These are phyloP conservation scores for Andinoacara biseriatus DNA, from an alignment of 2,113 vertebrate genomes.

Conservation along the genomic window DNA sequence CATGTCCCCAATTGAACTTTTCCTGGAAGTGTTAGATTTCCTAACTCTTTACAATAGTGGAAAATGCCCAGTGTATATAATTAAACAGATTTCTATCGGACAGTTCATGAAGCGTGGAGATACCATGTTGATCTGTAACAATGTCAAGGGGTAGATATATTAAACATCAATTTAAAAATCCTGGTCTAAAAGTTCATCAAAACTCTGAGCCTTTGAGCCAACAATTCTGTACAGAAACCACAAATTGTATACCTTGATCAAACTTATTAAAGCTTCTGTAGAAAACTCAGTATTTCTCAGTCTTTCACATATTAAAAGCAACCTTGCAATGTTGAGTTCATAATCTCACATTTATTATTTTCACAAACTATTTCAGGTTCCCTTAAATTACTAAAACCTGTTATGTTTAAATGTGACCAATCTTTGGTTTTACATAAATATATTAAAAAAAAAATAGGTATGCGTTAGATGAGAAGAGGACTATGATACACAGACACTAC, in stretches of 20 bases:
- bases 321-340: slow-evolving; percentile 39
- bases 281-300: slow-evolving; percentile 52
- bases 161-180: not conserved
- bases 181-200: slow-evolving; percentile 14
- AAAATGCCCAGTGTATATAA: slow-evolving; percentile 53
- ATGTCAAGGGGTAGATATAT: slow-evolving; percentile 28
- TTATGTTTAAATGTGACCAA: not conserved
- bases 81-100: slow-evolving; percentile 37
- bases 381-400: not conserved
- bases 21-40: slow-evolving; percentile 4
- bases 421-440: not conserved
- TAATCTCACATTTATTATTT: slow-evolving; percentile 44
- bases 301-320: slow-evolving; percentile 54
- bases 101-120: slow-evolving; percentile 15
- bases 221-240: slow-evolving; percentile 42
- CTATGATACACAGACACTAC: not conserved
- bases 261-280: slow-evolving; percentile 80
- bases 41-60: slow-evolving; percentile 28
- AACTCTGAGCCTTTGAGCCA: slow-evolving; percentile 23
- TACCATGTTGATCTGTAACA: slow-evolving; percentile 33
- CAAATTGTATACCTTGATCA: slow-evolving; percentile 37
- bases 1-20: not conserved
- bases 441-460: not conserved
- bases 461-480: not conserved
- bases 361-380: slow-evolving; percentile 8